phyloP scores from a whole-genome alignment of 2,113 vertebrate genomes.

The Steatornis caripensis region DNA sequence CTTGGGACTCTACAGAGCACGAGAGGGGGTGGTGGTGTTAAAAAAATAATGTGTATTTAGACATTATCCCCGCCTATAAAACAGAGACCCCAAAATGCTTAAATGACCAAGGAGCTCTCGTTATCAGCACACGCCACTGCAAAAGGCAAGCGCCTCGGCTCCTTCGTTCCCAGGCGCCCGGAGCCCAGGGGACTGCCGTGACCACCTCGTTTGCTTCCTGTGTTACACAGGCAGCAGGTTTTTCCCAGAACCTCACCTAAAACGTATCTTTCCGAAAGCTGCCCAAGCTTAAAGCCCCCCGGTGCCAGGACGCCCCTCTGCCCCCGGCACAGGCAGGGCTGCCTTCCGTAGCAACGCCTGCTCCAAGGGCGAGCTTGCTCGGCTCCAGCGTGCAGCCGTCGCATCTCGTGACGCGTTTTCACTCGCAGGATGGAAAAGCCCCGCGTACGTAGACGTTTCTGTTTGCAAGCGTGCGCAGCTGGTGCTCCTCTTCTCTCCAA shows the following conservation, averaged over 20 bases:
- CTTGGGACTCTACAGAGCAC: constrained; percentile 44
- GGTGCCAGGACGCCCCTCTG: no score
- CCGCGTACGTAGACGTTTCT: rapidly evolving
- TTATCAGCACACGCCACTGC: neutral
- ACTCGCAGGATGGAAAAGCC: neutral
- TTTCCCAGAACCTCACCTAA: neutral
- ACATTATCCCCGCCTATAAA: constrained; percentile 61
- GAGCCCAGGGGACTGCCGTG: neutral
- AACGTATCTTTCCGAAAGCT: no score
- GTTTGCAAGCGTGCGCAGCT: neutral
- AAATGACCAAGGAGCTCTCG: neutral
- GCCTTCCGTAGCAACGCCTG: neutral
- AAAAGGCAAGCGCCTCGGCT: neutral
- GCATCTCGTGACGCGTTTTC: neutral
- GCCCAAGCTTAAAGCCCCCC: no score
- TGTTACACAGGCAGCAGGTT: neutral
- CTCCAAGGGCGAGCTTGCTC: neutral
- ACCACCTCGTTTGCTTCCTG: neutral
- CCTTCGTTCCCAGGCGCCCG: neutral
- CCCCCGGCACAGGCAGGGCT: neutral
- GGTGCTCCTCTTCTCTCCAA: neutral
- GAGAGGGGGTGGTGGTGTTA: constrained; percentile 30
- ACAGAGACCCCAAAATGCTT: constrained; percentile 52
- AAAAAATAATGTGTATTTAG: constrained; percentile 56
- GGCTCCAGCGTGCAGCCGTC: neutral